Evolutionary conservation across 2,888 invertebrate species (phyloP).

Genomic region (Lasius platythorax): DNA sequence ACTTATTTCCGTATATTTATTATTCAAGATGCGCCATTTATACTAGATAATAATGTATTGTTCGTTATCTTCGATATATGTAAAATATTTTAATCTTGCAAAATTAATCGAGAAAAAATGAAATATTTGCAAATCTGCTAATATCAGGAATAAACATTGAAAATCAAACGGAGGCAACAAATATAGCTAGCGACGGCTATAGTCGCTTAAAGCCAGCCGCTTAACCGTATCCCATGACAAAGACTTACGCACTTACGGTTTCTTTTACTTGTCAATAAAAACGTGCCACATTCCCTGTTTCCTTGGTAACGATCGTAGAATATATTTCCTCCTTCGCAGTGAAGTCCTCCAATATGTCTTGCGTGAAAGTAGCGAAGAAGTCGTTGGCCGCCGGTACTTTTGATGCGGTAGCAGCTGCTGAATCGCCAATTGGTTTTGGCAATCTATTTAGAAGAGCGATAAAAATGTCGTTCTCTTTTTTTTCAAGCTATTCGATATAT

Average conservation of each 20-base stretch:
- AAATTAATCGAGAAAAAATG: not conserved
- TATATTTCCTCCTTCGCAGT: conserved; percentile 53
- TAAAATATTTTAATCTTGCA: not conserved
- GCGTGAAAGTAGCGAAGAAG: conserved; percentile 54
- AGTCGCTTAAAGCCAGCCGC: not conserved
- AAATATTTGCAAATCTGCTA: not conserved
- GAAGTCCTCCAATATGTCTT: conserved; percentile 66
- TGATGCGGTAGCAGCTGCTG: conserved; percentile 66
- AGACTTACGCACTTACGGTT: conserved; percentile 40
- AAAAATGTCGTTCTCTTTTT: conserved; percentile 51
- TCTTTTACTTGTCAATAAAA: conserved; percentile 63
- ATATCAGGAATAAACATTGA: not conserved
- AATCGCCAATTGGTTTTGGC: conserved; percentile 66
- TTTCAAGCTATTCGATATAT: not conserved
- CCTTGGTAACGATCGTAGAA: conserved; percentile 70
- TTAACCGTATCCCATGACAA: conserved; percentile 3
- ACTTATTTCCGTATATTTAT: not conserved
- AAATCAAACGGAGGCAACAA: not conserved
- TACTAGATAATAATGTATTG: not conserved
- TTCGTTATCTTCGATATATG: not conserved
- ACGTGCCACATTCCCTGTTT: conserved; percentile 56
- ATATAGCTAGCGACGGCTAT: not conserved
- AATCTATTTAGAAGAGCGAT: conserved; percentile 52
- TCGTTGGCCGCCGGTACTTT: conserved; percentile 53
- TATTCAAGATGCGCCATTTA: not conserved